phyloP scores from a whole-genome alignment of 2,888 invertebrate genomes.

The Sylvicola cinctus region DNA sequence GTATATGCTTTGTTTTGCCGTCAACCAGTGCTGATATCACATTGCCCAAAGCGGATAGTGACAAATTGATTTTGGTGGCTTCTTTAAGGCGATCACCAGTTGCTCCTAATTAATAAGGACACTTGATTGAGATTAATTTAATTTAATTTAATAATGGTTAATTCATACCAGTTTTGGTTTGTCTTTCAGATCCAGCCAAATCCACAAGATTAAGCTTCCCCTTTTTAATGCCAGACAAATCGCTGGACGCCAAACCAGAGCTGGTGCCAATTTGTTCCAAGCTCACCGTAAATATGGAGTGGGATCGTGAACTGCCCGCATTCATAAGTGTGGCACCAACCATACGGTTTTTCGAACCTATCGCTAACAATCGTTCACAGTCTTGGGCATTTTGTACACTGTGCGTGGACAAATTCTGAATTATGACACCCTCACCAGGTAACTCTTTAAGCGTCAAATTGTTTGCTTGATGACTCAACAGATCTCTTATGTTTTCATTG shows the following conservation, averaged over 20 bases:
- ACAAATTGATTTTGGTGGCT: conserved; percentile 76
- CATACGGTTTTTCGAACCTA: conserved; percentile 60
- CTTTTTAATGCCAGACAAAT: conserved; percentile 33
- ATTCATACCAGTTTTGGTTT: conserved; percentile 40
- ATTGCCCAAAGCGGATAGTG: conserved; percentile 69
- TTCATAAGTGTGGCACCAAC: conserved; percentile 81
- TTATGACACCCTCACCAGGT: conserved; percentile 29
- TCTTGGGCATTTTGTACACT: conserved; percentile 59
- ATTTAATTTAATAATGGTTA: too few relatives aligned
- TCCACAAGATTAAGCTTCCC: conserved; percentile 75
- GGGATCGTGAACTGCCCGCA: conserved; percentile 64
- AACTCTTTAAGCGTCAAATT: conserved; percentile 29
- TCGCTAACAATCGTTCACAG: conserved; percentile 50
- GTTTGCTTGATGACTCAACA: conserved; percentile 45
- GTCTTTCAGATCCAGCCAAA: conserved; percentile 73
- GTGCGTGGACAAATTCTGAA: conserved; percentile 42
- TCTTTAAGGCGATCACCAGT: conserved; percentile 69
- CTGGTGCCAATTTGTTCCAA: conserved; percentile 51
- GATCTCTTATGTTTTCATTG: conserved; percentile 82
- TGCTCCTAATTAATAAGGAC: too few relatives aligned
- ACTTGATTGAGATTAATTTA: too few relatives aligned
- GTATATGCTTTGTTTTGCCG: conserved; percentile 60
- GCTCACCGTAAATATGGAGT: conserved; percentile 70
- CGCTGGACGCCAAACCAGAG: conserved; percentile 13
- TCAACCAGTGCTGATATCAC: conserved; percentile 75